A percentile compares a stretch with the other conserved stretches of the same genome.
phyloP scores from a whole-genome alignment of 2,113 vertebrate species.

The Apistogramma diplotaenia region DNA sequence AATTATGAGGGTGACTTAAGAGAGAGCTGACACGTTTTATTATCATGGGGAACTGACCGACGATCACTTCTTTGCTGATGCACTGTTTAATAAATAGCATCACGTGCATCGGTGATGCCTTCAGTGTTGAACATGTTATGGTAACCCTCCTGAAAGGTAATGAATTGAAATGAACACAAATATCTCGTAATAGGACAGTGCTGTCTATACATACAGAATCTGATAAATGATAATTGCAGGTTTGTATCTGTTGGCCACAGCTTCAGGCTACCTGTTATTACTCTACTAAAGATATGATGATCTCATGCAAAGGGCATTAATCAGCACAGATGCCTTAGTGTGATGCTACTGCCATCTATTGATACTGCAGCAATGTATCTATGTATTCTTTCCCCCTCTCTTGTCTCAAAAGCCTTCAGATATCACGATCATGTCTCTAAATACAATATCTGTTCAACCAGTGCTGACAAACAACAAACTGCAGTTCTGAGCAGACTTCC shows the following conservation, averaged over 20 bases:
- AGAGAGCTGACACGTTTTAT: conserved; percentile 15
- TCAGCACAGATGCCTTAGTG: conserved; percentile 22
- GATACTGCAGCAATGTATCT: neutral
- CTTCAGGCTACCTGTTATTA: conserved; percentile 33
- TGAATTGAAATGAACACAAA: conserved; percentile 32
- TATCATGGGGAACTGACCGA: conserved; percentile 9
- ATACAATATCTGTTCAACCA: neutral
- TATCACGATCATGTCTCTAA: neutral
- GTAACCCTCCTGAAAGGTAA: neutral
- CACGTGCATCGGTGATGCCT: conserved; percentile 17
- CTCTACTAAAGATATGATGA: conserved; percentile 1
- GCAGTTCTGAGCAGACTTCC: neutral
- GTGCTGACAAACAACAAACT: neutral
- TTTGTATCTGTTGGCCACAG: conserved; percentile 34
- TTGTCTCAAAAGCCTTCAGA: neutral
- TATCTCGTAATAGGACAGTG: conserved; percentile 13
- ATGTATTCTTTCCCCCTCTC: neutral
- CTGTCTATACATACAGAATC: neutral
- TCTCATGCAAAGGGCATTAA: conserved; percentile 17
- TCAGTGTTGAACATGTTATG: neutral
- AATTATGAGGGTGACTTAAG: conserved; percentile 45
- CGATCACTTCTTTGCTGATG: conserved; percentile 19
- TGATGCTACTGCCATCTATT: conserved; percentile 73
- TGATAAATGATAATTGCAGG: conserved; percentile 42
- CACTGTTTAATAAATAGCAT: conserved; percentile 19